phyloP scores from a whole-genome alignment of 2,113 vertebrate species.

The Tamias sibiricus region DNA sequence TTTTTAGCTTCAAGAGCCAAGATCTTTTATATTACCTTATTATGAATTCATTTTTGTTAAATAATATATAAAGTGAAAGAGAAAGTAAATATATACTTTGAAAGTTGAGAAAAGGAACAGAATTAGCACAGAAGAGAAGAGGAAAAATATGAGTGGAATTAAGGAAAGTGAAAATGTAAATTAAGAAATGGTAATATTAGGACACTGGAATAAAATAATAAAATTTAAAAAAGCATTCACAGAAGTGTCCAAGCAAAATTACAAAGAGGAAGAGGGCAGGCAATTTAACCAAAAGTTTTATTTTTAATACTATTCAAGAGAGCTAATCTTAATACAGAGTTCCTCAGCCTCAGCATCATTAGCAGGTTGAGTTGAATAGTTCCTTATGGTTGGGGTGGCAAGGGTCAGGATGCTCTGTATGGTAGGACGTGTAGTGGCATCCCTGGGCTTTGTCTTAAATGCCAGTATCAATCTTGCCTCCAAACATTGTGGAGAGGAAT shows the following conservation, averaged over 20 bases:
- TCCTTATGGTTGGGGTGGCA: neutral
- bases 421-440: neutral
- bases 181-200: neutral
- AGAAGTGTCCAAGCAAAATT: neutral
- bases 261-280: neutral
- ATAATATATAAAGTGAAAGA: neutral
- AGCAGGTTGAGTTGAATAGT: neutral
- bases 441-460: neutral
- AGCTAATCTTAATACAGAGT: neutral
- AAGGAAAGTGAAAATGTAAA: neutral
- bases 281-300: neutral
- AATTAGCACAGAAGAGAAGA: neutral
- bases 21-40: neutral
- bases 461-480: neutral
- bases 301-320: neutral
- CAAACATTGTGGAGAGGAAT: neutral
- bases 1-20: neutral
- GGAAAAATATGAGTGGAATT: neutral
- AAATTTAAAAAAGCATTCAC: neutral
- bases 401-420: rapidly evolving
- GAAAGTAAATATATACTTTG: neutral
- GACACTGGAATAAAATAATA: neutral
- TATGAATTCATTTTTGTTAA: neutral
- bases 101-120: neutral
- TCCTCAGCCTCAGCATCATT: neutral